phyloP scores from a whole-genome alignment of 2,888 invertebrate genomes.

The Phlogophora meticulosa region DNA sequence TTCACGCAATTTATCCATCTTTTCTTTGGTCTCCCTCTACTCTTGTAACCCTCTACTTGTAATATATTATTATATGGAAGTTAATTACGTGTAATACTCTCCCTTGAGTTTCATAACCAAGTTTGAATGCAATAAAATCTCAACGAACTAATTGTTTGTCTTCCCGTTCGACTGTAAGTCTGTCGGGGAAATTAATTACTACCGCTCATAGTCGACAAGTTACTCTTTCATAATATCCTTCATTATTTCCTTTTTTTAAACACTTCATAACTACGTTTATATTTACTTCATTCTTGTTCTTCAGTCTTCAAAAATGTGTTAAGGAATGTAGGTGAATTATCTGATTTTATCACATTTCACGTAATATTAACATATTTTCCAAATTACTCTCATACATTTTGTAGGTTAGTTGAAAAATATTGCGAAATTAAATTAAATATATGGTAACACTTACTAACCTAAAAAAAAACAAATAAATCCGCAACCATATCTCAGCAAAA shows the following conservation, averaged over 20 bases:
- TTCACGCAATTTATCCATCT: no score
- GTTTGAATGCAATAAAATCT: conserved; percentile 41
- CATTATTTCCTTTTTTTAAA: conserved; percentile 27
- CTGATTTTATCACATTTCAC: not conserved
- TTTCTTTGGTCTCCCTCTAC: no score
- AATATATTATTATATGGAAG: no score
- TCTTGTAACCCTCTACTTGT: no score
- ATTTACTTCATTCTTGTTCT: not conserved
- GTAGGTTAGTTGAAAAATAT: not conserved
- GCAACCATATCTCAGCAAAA: conserved; percentile 4
- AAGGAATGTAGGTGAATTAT: not conserved
- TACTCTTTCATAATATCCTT: conserved; percentile 43
- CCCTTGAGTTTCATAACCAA: conserved; percentile 26
- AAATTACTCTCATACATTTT: not conserved
- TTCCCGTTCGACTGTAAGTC: conserved; percentile 47
- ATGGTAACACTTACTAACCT: not conserved
- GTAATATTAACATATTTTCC: not conserved
- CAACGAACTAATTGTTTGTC: conserved; percentile 60
- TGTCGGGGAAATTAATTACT: conserved; percentile 57
- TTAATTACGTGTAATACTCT: conserved; percentile 1
- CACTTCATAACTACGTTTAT: conserved; percentile 4
- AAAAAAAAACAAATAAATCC: not conserved
- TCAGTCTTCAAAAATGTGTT: not conserved
- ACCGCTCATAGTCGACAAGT: conserved; percentile 51
- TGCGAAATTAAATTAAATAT: not conserved